Base-by-base conservation (phyloP, 2,888 invertebrate species). In the Choreutis nemorana region DNA sequence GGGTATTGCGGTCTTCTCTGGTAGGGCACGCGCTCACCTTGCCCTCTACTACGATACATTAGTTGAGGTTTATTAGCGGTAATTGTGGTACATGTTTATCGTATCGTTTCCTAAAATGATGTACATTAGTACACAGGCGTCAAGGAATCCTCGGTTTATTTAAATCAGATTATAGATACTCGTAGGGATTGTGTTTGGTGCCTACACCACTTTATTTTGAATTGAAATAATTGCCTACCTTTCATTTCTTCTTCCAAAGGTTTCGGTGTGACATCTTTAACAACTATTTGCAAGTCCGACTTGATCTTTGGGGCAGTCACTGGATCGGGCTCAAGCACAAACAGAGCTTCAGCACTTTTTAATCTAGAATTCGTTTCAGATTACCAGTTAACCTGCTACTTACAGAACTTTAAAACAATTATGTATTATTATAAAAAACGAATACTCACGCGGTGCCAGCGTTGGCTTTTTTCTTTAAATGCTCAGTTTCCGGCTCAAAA, bases 281-380 rank as follows among this genome's bases (percentile, higher is more conserved):
- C 54, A 0, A 44, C 45, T 23, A 30, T 40, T 20, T 68, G 66
- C 23, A 72, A 47, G 2, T 43, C 40, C n/a, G 33, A 10, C 2
- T 22, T 28, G 31, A 62, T 61, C 12, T 24, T 11, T 1, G 54
- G 50, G 2, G 37, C 45, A 2, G 53, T 58, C 0, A 24, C 20
- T 3, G 51, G 34, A 23, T 68, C 54, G 0, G 67, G 62, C 1
- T 22, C 29, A 1, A 41, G 33, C 9, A 43, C 49, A 3, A 50
- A 36, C 3, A 72, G 35, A 1, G 67, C 70, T 3, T 67, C 71
- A 1, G 71, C 67, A 3, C 63, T 50, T 34, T 56, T 54, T 28
- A 71, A 55, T 18, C 71, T 70, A 37, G 23, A 30, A 36, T n/a
- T n/a, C n/a, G n/a, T n/a, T n/a, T n/a, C n/a, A n/a, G n/a, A n/a